Evolutionary conservation across 2,797 vertebrate genomes (phyloP), one percentile per base, ranked within the genome.

Genomic region (Gephyroberyx darwinii): DNA sequence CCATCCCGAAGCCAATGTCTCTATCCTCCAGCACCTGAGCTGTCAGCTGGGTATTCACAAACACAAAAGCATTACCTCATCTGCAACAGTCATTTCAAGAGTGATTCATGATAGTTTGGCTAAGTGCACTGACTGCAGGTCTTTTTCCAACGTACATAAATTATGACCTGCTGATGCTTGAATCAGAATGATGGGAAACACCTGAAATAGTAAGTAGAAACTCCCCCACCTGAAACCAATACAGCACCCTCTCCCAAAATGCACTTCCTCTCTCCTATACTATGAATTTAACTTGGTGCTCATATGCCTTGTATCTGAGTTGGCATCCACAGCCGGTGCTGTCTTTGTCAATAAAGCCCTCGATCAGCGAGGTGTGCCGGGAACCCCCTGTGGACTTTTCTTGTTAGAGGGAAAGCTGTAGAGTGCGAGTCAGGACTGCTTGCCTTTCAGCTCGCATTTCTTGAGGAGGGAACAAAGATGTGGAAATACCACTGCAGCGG

Each of bases 11-110:
- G 3, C 96, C 97, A 0, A 99, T 96, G 77, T 94, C 95, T 81
- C 95, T 96, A 84, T 96, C 93, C 77, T 99, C 96, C 78, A 99
- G 92, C 64, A 99, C 95, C 87, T 98, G 97, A 77, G 96, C 97
- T 17, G 96, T 95, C 70, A 99, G 93, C 97, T 99, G 86, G 60
- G 69, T 54, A 65, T 74, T 72, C 78, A 61, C 76, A 80, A 72
- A 65, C 57, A 83, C 71, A 86, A 22, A 81, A 60, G 53, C 20
- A 51, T 31, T 17, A 54, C 39, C 39, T 13, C 12, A 41, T 41
- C 39, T 41, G 8, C 8, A 45, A 14, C 47, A 48, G 45, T 48
- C 17, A 14, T 5, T 48, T 35, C 5, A 35, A 35, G 12, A 45
- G 43, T 5, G 43, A 45, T 16, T 16, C 13, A 16, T 1, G 3